Conservation (phyloP, 2,797 vertebrate species). For the Apodemus agrarius region DNA sequence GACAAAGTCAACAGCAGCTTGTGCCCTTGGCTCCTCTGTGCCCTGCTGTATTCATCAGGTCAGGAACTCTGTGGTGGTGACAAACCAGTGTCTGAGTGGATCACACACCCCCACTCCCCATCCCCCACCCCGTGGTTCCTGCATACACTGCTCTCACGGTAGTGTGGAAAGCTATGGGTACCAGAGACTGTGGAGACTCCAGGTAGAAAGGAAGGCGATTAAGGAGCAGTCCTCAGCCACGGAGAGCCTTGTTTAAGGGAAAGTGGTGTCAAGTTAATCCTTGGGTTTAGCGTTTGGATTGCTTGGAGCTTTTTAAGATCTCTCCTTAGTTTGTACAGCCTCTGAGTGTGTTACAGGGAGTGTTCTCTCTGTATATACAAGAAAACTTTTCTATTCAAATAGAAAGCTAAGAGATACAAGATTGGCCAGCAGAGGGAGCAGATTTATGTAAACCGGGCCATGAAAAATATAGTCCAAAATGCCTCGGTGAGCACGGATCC, state of each 20-base stretch:
- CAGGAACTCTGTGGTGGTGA: background rate
- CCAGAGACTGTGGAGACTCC: background rate
- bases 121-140: no score
- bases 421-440: constrained; percentile 60
- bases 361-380: background rate
- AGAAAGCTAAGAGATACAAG: background rate
- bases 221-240: background rate
- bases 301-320: background rate
- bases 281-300: background rate
- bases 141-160: background rate
- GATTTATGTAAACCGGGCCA: constrained; percentile 20
- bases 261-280: constrained; percentile 37
- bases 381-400: constrained; percentile 50
- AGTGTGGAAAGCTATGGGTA: background rate
- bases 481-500: background rate
- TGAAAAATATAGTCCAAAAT: constrained; percentile 18
- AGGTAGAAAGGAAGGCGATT: background rate
- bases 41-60: background rate
- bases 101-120: background rate
- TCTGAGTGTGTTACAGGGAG: constrained; percentile 24
- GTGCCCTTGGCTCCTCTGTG: background rate
- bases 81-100: background rate
- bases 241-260: constrained; percentile 24
- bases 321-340: background rate
- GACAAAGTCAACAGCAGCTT: background rate